Evolutionary conservation across 2,888 invertebrate genomes (phyloP).

Genomic region (Corbicula japonica): DNA sequence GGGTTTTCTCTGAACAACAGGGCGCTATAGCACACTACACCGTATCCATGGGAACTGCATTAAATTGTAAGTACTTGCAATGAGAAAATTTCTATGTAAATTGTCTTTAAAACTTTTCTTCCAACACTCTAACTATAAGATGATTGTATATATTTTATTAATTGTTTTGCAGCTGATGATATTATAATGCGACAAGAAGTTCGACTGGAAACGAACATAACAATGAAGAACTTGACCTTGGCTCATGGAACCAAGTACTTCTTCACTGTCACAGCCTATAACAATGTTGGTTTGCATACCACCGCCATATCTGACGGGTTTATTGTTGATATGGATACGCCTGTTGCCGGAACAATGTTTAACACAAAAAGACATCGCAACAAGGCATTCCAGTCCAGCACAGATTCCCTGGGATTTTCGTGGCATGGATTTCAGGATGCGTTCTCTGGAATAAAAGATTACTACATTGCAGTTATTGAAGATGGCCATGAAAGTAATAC

Average conservation of each 20-base stretch:
- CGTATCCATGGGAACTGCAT: conserved; percentile 48
- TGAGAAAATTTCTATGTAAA: not conserved
- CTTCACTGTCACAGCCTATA: conserved; percentile 61
- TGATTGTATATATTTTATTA: conserved; percentile 5
- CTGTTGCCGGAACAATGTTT: conserved; percentile 57
- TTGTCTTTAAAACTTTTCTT: not conserved
- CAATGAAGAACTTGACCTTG: conserved; percentile 41
- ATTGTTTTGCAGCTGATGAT: conserved; percentile 4
- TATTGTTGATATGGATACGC: conserved; percentile 52
- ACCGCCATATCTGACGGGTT: conserved; percentile 61
- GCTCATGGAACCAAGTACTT: conserved; percentile 61
- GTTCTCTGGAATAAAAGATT: conserved; percentile 54
- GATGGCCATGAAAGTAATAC: not conserved
- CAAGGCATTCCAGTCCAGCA: conserved; percentile 21
- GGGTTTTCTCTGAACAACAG: conserved; percentile 60
- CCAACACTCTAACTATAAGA: not conserved
- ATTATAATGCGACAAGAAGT: conserved; percentile 1
- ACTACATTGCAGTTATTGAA: conserved; percentile 45
- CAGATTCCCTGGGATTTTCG: conserved; percentile 31
- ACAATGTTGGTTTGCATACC: conserved; percentile 58
- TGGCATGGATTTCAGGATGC: conserved; percentile 65
- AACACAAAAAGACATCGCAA: conserved; percentile 47
- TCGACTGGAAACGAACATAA: conserved; percentile 36
- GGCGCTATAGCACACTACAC: conserved; percentile 34
- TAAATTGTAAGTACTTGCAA: conserved; percentile 35